Conservation (phyloP, 2,113 vertebrate genomes). For the Centropus unirufus region DNA sequence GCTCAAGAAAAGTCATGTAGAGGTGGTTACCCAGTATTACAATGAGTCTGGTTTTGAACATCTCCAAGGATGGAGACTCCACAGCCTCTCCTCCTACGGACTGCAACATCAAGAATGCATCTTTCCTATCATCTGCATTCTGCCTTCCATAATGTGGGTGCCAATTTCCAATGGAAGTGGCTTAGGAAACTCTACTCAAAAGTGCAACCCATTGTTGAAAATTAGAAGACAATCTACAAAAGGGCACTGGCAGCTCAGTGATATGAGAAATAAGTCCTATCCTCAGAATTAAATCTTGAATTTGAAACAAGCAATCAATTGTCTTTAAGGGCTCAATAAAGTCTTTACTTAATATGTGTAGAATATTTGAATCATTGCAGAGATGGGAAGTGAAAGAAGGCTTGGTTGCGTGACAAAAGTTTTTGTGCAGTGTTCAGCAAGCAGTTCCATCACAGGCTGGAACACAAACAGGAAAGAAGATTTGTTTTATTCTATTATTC, state of each 20-base stretch:
- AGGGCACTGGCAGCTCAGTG: not conserved
- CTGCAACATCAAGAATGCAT: not conserved
- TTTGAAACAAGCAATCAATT: not conserved
- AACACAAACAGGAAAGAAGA: not conserved
- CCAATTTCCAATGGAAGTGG: not conserved
- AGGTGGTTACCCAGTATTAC: not conserved
- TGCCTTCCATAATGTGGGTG: not conserved
- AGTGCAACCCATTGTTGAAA: not conserved
- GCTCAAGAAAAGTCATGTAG: not conserved
- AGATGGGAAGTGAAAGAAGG: not conserved
- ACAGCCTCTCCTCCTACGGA: not conserved
- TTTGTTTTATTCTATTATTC: not conserved
- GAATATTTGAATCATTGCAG: not conserved
- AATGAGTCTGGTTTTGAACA: fast-evolving
- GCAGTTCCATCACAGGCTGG: not conserved
- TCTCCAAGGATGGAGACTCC: not conserved
- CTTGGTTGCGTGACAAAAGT: not conserved
- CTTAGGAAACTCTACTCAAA: not conserved
- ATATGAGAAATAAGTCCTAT: not conserved
- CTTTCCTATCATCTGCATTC: not conserved
- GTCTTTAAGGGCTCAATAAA: not conserved
- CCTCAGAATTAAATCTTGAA: not conserved
- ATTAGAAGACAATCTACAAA: not conserved
- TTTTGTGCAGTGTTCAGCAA: not conserved
- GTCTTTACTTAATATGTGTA: not conserved